Percentiles rank a stretch among this genome's conserved stretches.
These are phyloP conservation scores for Acanthisitta chloris DNA, from an alignment of 2,113 vertebrate species.

Conservation along the genomic window DNA sequence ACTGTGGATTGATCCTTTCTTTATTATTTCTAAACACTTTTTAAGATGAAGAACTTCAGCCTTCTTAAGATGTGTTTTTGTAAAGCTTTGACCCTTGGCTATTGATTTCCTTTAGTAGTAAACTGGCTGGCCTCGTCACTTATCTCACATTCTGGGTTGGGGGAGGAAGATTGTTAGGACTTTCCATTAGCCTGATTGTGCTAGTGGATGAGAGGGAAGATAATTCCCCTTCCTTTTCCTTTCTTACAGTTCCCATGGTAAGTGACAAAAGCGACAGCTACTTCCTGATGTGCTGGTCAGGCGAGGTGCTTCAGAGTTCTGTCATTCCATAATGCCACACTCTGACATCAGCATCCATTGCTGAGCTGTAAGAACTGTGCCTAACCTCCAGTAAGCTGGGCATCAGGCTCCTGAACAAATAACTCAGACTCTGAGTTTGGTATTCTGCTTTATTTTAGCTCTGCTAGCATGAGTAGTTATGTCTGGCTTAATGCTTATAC, in stretches of 20 bases:
- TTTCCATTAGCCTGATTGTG: conserved; percentile 24
- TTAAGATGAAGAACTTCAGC: conserved; percentile 9
- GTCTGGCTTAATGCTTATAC: not conserved
- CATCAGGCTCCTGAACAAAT: not conserved
- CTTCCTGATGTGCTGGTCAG: not conserved
- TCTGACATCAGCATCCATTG: not conserved
- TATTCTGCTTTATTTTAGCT: not conserved
- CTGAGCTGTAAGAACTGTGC: not conserved
- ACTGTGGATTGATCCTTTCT: conserved; percentile 40
- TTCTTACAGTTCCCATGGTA: not conserved
- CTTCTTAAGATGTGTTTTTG: conserved; percentile 11
- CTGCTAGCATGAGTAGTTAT: not conserved
- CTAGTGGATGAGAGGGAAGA: not conserved
- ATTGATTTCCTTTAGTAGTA: conserved; percentile 31
- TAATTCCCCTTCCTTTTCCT: not conserved
- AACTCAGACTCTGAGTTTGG: not conserved
- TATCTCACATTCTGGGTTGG: not conserved
- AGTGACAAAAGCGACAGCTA: not conserved
- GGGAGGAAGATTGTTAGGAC: not conserved
- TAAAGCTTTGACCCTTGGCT: conserved; percentile 35
- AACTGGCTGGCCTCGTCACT: not conserved
- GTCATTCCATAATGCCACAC: not conserved
- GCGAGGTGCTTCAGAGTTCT: not conserved
- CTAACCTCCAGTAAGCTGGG: not conserved
- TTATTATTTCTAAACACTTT: conserved; percentile 47